Evolutionary conservation across 2,888 invertebrate genomes (phyloP), one percentile per base, ranked within the genome.

Genomic region (Seira ritae): DNA sequence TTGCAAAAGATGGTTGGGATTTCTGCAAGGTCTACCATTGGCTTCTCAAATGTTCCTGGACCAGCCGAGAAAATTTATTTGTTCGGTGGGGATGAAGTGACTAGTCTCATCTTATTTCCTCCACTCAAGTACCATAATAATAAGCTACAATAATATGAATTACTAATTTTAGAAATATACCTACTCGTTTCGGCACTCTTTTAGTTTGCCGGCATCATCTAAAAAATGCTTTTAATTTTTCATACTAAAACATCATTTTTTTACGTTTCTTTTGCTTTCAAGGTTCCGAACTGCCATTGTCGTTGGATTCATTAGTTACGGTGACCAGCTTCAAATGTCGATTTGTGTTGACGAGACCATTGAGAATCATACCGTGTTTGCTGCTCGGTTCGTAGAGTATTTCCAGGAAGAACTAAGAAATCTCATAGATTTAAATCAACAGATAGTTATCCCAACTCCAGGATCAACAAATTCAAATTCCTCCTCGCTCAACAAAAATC

Each of bases 231-330:
- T 31, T 31, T 4, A n/a, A n/a, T n/a, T n/a, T n/a, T n/a, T n/a
- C n/a, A n/a, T n/a, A n/a, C n/a, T n/a, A 31, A 31, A 31, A 31
- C 8, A 31, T 31, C 31, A n/a, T n/a, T n/a, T n/a, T n/a, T n/a
- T n/a, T 55, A n/a, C n/a, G 15, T 55, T 17, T 55, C 12, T 55
- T 12, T 55, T 55, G 6, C 42, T 55, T 55, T 55, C 3, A 12
- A 55, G 55, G 55, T 83, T 79, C 68, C 80, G 85, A 20, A 87
- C 87, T 8, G 85, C 80, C n/a, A 82, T 86, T 55, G 86, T 85
- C 20, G 77, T 87, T 1, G 87, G 86, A 17, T 72, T 87, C 46
- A 79, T 87, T 60, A 86, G 86, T 50, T 87, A 87, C 75, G 82
- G 81, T 37, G 86, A 85, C 17, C 78, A 84, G 17, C 80, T 87